Evolutionary conservation across 2,113 vertebrate species (phyloP), one percentile per base, ranked within the genome.

Genomic region (Corvus hawaiiensis): DNA sequence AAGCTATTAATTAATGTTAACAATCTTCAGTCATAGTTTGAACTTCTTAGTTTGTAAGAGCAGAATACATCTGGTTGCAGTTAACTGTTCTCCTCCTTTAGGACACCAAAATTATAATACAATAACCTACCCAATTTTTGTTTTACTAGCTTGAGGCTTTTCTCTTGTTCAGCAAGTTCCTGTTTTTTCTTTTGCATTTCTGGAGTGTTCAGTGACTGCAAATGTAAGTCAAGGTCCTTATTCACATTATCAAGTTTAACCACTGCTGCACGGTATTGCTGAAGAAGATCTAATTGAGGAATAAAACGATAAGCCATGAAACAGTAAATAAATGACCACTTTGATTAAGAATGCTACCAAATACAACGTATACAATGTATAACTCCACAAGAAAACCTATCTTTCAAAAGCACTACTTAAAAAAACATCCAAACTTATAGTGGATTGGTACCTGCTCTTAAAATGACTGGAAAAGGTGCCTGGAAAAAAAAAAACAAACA

Each of bases 141-240:
- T 62, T 99, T 98, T 46, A 99, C 98, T 49, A 98, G 84, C 71
- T 96, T 94, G 84, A 99, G 97, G 84, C 94, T 96, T n/a, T 84
- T 97, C 77, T 97, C 97, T 23, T 98, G 98, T 49, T 98, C 94
- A 4, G 97, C 93, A 74, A 98, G 97, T 78, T 99, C 98, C 62
- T 96, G 63, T 61, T 97, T 87, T 49, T 97, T 98, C 93, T 95
- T 91, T 51, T 85, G 64, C 97, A 98, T 98, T 52, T 98, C 96
- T 48, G 98, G 97, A 59, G 98, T 98, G 8, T 96, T 93, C 66
- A 98, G 92, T 26, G 87, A 92, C 32, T 97, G 54, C 19, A 98
- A 17, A 9, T 98, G 97, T 10, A 51, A 12, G 0, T 97, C 92
- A 16, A 97, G 97, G 0, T 99, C 98, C 55, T 94, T 51, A 30